Percentiles rank a stretch among this genome's conserved stretches.
These are phyloP conservation scores for Centropyge bicolor DNA, from an alignment of 2,797 vertebrate species.

Conservation along the genomic window DNA sequence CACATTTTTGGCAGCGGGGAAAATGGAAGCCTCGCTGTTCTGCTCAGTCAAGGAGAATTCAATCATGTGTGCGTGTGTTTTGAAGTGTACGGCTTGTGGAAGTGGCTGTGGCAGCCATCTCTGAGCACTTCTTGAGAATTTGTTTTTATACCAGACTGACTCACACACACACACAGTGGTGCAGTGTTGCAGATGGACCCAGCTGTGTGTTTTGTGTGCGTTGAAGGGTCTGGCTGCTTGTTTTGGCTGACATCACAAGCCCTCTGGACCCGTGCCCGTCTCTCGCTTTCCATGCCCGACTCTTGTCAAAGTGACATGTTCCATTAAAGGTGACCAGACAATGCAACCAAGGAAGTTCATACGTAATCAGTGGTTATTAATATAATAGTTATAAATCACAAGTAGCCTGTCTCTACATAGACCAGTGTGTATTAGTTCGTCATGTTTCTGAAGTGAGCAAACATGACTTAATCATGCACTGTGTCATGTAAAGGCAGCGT, in stretches of 20 bases:
- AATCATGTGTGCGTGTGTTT: constrained; percentile 30
- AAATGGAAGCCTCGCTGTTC: constrained; percentile 62
- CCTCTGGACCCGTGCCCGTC: constrained; percentile 29
- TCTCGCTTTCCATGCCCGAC: constrained; percentile 23
- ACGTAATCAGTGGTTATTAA: too few relatives aligned
- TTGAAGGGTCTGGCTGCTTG: constrained; percentile 37
- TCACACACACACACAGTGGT: constrained; percentile 7
- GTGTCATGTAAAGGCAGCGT: not conserved
- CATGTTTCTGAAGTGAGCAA: not conserved
- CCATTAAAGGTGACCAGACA: constrained; percentile 19
- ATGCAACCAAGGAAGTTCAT: constrained; percentile 8
- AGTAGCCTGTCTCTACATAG: not conserved
- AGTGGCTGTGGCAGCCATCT: constrained; percentile 18
- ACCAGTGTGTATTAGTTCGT: not conserved
- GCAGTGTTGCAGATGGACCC: constrained; percentile 20
- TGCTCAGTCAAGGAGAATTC: constrained; percentile 63
- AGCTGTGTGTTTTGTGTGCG: constrained; percentile 40
- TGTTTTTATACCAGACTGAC: constrained; percentile 31
- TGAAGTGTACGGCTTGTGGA: constrained; percentile 39
- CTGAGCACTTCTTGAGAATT: constrained; percentile 39
- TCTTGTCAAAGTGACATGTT: constrained; percentile 37
- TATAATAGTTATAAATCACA: constrained; percentile 21
- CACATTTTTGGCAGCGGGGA: constrained; percentile 63
- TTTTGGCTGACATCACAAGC: constrained; percentile 52
- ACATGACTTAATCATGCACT: not conserved